A percentile compares a stretch with the other conserved stretches of the same genome.
Conservation (phyloP, 1,140 invertebrate genomes). For the Papilio polyxenes region DNA sequence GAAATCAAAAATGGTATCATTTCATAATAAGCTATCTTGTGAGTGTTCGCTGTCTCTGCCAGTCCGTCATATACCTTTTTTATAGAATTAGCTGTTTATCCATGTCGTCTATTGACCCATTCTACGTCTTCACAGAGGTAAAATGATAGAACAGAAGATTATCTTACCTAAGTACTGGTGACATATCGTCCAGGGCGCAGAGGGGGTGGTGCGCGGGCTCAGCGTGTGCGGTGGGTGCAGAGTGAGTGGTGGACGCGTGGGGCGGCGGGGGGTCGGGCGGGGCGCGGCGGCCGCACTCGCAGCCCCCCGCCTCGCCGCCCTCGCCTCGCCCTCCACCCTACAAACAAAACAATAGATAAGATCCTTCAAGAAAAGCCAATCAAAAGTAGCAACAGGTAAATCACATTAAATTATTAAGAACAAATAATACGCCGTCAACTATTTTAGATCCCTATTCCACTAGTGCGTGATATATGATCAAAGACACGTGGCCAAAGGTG, state of each 20-base stretch:
- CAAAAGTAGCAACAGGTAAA: too few relatives aligned
- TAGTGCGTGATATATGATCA: too few relatives aligned
- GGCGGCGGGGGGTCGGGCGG: conserved; percentile 50
- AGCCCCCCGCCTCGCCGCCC: conserved; percentile 62
- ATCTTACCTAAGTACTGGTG: conserved; percentile 66
- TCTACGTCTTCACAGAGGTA: background rate
- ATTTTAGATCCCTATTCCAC: too few relatives aligned
- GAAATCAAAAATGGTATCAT: background rate
- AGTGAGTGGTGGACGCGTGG: background rate
- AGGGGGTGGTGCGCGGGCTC: conserved; percentile 45
- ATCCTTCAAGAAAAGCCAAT: background rate
- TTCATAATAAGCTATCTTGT: background rate
- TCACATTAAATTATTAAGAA: too few relatives aligned
- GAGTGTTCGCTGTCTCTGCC: too few relatives aligned
- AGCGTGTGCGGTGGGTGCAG: conserved; percentile 47
- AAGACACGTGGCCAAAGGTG: too few relatives aligned
- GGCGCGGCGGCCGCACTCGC: conserved; percentile 59
- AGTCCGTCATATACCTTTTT: too few relatives aligned
- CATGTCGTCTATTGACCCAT: background rate
- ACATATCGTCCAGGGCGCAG: conserved; percentile 65
- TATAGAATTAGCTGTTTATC: too few relatives aligned
- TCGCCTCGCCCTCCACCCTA: conserved; percentile 73
- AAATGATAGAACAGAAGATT: background rate
- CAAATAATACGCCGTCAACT: too few relatives aligned
- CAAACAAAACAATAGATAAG: background rate